Evolutionary conservation across 2,113 vertebrate species (phyloP).

Genomic region (Erythrolamprus reginae): DNA sequence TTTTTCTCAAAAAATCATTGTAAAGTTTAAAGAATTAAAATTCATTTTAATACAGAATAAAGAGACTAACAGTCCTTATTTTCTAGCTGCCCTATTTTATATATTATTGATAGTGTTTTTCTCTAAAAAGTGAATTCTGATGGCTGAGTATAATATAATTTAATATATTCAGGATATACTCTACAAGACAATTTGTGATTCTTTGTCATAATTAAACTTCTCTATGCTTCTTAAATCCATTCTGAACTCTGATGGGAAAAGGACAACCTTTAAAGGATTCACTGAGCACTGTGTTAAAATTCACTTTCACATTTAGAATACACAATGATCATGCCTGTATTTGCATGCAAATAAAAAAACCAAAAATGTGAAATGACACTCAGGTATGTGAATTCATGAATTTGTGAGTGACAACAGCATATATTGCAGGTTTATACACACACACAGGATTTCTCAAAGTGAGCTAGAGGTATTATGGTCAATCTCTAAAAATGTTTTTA

Average conservation of each 20-base stretch:
- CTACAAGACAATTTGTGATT: neutral
- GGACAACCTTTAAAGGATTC: neutral
- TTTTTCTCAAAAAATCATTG: constrained; percentile 44
- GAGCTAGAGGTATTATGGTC: neutral
- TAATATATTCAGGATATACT: constrained; percentile 1
- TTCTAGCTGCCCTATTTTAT: constrained; percentile 26
- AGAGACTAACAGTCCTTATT: constrained; percentile 32
- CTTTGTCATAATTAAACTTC: neutral
- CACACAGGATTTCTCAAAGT: neutral
- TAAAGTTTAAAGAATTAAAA: neutral
- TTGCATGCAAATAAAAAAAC: neutral
- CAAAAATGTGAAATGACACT: neutral
- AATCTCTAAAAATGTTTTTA: neutral
- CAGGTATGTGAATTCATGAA: neutral
- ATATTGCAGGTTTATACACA: neutral
- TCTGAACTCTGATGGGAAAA: constrained; percentile 5
- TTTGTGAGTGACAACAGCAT: neutral
- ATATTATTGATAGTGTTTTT: constrained; percentile 34
- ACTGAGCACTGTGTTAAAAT: neutral
- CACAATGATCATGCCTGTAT: neutral
- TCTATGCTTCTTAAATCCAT: neutral
- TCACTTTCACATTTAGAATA: neutral
- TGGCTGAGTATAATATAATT: neutral
- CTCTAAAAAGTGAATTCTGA: constrained; percentile 42
- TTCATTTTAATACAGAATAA: constrained; percentile 46